Evolutionary conservation across 2,113 vertebrate species (phyloP), one percentile per base, ranked within the genome.

Genomic region (Leucoraja erinaceus): DNA sequence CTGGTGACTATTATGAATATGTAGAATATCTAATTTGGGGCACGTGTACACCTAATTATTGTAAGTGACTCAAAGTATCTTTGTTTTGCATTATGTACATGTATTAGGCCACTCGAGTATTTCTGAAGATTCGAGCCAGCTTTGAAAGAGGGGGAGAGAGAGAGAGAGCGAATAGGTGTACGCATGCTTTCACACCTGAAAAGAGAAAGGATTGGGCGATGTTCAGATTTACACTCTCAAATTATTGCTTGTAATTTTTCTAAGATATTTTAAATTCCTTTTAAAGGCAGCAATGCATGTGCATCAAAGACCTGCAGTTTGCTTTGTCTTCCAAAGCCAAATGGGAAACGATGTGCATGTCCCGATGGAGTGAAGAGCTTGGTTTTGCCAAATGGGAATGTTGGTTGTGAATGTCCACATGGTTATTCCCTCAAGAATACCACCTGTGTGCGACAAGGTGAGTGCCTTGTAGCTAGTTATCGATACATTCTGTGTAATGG

Each of bases 311-410:
- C 98, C 0, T 99, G 99, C 95, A 98, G 95, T 94, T 96, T 99
- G 93, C 95, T 99, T 31, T 99, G 98, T 94, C 96, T 99, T 93
- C 98, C 98, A 93, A 97, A 96, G 93, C 97, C 98, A 0, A 96
- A 97, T 9, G 94, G 95, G 22, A 96, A 95, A 94, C 98, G 96
- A 94, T 99, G 99, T 92, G 95, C 96, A 72, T 99, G 99, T 93
- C 98, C 99, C 0, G 98, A 99, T 1, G 98, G 97, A 0, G 95
- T 97, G 38, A 94, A 96, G 77, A 96, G 96, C 93, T 95, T 94
- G 0, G 3, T 95, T 93, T 96, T 96, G 79, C 96, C 98, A 0
- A 95, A 96, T 0, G 98, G 98, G 70, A 97, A 98, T 93, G 93
- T 97, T 93, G 95, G 94, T 93, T 99, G 99, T 12, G 97, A 98